A percentile compares a stretch with the other conserved stretches of the same genome.
These are phyloP conservation scores for Zelleria hepariella DNA, from an alignment of 2,888 invertebrate species.

Conservation along the genomic window DNA sequence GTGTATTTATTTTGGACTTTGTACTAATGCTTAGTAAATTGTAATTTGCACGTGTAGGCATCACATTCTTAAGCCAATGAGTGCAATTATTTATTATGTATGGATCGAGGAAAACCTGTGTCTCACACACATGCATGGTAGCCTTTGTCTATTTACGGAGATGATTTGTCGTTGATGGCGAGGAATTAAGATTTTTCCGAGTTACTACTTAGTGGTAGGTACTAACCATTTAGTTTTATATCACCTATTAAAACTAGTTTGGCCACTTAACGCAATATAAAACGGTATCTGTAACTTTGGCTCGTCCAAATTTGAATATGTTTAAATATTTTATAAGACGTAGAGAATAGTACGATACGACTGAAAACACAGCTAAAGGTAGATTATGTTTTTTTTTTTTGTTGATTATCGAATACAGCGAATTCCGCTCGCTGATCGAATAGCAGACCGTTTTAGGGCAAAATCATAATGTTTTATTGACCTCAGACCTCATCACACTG, in stretches of 20 bases:
- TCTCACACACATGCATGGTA: background rate
- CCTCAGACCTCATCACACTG: too few relatives aligned
- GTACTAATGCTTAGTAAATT: background rate
- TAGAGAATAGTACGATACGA: too few relatives aligned
- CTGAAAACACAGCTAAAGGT: too few relatives aligned
- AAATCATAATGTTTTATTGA: too few relatives aligned
- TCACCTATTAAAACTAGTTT: slow-evolving; percentile 5
- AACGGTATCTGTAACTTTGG: background rate
- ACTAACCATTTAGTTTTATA: slow-evolving; percentile 8
- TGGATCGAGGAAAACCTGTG: background rate
- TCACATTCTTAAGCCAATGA: background rate
- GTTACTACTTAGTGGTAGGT: background rate
- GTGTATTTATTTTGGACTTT: background rate
- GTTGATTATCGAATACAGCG: too few relatives aligned
- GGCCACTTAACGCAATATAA: background rate
- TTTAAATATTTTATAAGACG: background rate
- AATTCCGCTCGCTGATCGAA: too few relatives aligned
- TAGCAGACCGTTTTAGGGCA: too few relatives aligned
- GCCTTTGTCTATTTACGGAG: background rate
- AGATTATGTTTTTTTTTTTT: too few relatives aligned
- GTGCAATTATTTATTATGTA: background rate
- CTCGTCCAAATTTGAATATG: background rate
- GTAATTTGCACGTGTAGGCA: background rate
- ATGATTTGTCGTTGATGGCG: background rate
- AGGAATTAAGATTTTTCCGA: background rate